Evolutionary conservation across 1,140 invertebrate genomes (phyloP), one percentile per base, ranked within the genome.

Genomic region (Adelges cooleyi): DNA sequence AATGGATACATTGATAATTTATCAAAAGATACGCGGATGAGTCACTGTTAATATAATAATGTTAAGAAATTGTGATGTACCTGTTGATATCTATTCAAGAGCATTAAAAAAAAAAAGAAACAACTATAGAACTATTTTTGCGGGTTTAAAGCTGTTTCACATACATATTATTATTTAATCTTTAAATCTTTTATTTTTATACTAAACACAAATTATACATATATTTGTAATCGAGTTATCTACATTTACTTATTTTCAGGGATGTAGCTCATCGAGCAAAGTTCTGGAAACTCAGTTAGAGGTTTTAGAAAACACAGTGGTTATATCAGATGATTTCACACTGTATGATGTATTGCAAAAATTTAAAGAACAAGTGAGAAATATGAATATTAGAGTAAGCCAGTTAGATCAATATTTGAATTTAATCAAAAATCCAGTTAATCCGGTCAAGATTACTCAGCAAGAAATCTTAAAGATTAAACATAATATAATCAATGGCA

Each of bases 401-500:
- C 22, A 27, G 13, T 42, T 59, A 18, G n/a, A 59, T 27, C 53
- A 59, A 59, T 25, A 42, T 25, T 27, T 44, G 23, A 59, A 27
- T 22, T 25, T 59, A 3, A 25, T 44, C 22, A 42, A 59, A 18
- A 59, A 44, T 42, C 53, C 53, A 44, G 3, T 23, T 18, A 11
- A 59, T 42, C 38, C 38, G 20, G n/a, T n/a, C n/a, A n/a, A n/a
- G n/a, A 13, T 23, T n/a, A 59, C 53, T 17, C 36, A 44, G 4
- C 38, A 42, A 44, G 53, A 59, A 44, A 15, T 59, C 15, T 5
- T 59, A 6, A 40, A 59, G 44, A 11, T 44, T 27, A 59, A 59
- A 59, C 22, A 25, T 17, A 59, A 27, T 13, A 59, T 59, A 0
- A 44, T 59, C 20, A 44, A 59, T 27, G 38, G 22, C 38, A 44